phyloP scores from a whole-genome alignment of 2,888 invertebrate genomes.

The Drosophila melanocephala region DNA sequence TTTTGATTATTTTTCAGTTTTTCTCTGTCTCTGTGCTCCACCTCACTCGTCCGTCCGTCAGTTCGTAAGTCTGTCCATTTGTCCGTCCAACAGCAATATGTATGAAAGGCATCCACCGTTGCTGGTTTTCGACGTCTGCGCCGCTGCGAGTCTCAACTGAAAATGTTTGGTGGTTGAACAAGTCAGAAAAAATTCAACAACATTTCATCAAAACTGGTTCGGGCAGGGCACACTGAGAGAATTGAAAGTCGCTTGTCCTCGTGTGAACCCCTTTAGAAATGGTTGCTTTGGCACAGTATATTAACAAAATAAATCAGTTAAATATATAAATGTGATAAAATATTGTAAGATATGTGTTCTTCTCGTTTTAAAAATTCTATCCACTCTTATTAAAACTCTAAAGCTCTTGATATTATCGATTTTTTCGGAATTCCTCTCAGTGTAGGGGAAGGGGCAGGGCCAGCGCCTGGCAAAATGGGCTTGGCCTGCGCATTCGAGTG shows the following conservation, averaged over 20 bases:
- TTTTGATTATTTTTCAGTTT: neutral
- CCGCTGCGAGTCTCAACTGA: conserved; percentile 71
- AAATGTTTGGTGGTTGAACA: conserved; percentile 77
- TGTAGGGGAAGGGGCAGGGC: conserved; percentile 41
- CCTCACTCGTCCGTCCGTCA: conserved; percentile 3
- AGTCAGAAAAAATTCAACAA: conserved; percentile 63
- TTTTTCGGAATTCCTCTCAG: conserved; percentile 20
- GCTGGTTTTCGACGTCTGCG: conserved; percentile 72
- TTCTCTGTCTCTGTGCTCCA: conserved; percentile 1
- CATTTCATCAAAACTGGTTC: conserved; percentile 62
- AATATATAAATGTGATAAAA: neutral
- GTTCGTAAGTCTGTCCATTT: conserved; percentile 6
- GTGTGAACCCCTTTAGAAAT: too few species aligned
- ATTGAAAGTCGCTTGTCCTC: neutral
- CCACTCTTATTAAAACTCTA: neutral
- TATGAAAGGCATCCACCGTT: conserved; percentile 42
- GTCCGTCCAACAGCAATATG: conserved; percentile 16
- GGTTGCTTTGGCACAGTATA: neutral
- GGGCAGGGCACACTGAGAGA: conserved; percentile 37
- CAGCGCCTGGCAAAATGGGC: conserved; percentile 62
- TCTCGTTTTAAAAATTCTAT: fast-evolving
- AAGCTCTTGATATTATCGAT: neutral
- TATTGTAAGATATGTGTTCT: neutral
- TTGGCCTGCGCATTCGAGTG: conserved; percentile 68
- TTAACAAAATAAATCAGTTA: neutral